These are phyloP conservation scores for Prenolepis imparis DNA, from an alignment of 2,888 invertebrate species.

Conservation along the genomic window DNA sequence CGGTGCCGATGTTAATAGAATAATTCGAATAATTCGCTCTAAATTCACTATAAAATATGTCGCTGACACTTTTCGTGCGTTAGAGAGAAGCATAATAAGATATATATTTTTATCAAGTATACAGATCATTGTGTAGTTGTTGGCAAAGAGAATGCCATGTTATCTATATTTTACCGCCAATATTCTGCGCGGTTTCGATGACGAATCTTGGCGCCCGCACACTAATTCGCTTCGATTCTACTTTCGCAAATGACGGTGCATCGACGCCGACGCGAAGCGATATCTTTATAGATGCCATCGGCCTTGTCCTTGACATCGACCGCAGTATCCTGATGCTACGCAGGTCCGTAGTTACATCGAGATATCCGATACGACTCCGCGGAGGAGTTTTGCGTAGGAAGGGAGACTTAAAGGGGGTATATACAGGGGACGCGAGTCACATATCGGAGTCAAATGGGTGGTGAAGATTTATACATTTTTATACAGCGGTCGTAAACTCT, in stretches of 20 bases:
- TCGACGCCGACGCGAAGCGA: constrained; percentile 61
- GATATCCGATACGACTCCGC: constrained; percentile 74
- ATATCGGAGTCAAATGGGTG: constrained; percentile 46
- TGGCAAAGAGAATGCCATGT: neutral
- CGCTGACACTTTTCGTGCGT: neutral
- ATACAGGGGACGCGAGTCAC: constrained; percentile 7
- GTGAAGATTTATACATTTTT: constrained; percentile 16
- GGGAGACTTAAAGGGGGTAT: constrained; percentile 30
- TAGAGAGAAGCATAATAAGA: neutral
- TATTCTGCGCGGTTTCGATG: constrained; percentile 45
- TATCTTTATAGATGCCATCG: constrained; percentile 72
- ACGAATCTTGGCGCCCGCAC: constrained; percentile 60
- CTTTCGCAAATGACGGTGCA: constrained; percentile 63
- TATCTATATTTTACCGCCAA: constrained; percentile 4
- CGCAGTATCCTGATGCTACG: constrained; percentile 84
- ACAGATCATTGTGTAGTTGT: neutral
- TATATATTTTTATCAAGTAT: neutral
- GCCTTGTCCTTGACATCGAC: constrained; percentile 85
- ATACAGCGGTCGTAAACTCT: neutral
- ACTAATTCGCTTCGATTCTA: constrained; percentile 61
- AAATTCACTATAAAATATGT: neutral
- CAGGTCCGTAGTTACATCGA: constrained; percentile 82
- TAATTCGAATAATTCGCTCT: neutral
- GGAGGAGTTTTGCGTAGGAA: constrained; percentile 31
- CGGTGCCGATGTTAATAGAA: neutral